Conservation (phyloP, 2,888 invertebrate species). For the Ormia ochracea region DNA sequence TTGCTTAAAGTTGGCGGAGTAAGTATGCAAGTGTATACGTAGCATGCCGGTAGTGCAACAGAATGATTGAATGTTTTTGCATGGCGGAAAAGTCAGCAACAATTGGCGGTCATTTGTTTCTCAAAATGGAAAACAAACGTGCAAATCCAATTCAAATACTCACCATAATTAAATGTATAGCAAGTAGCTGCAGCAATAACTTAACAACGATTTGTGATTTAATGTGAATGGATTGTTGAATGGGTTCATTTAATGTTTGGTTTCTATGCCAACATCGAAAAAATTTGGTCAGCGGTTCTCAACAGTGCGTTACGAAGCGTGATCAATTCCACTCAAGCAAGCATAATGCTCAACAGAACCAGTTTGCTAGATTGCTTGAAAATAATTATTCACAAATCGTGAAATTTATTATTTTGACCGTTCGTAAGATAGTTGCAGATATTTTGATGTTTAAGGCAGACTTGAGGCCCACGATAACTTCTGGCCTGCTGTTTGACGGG, state of each 20-base stretch:
- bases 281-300: not conserved
- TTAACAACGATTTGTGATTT: slow-evolving; percentile 32
- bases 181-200: slow-evolving; percentile 12
- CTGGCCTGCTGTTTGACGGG: too few species aligned
- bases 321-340: too few species aligned
- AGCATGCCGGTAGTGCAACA: slow-evolving; percentile 9
- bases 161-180: slow-evolving; percentile 1
- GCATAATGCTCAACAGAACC: too few species aligned
- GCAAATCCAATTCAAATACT: slow-evolving; percentile 2
- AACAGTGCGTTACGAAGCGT: not conserved
- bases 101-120: slow-evolving; percentile 50
- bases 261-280: not conserved
- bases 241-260: not conserved
- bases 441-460: too few species aligned
- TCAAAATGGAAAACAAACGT: slow-evolving; percentile 19
- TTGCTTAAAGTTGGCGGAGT: slow-evolving; percentile 8
- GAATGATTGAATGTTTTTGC: slow-evolving; percentile 34
- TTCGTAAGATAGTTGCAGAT: too few species aligned
- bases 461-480: too few species aligned
- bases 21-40: not conserved
- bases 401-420: too few species aligned
- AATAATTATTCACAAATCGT: too few species aligned
- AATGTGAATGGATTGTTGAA: slow-evolving; percentile 33
- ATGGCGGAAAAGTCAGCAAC: slow-evolving; percentile 35
- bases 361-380: too few species aligned